Conservation (phyloP, 2,113 vertebrate genomes). For the Pholis gunnellus region DNA sequence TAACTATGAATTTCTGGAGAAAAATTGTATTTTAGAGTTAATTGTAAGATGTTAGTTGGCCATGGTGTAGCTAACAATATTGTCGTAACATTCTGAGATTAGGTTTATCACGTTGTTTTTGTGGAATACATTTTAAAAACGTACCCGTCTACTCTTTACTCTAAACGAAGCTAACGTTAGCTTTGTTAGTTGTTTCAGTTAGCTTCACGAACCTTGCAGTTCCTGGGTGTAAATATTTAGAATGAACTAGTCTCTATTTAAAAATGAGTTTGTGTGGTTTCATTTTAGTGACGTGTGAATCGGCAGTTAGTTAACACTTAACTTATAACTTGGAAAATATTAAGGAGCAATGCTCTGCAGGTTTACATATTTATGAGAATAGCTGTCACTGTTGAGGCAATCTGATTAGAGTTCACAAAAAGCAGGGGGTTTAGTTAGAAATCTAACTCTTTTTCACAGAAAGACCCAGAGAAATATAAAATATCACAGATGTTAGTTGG, state of each 20-base stretch:
- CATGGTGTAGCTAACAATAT: neutral
- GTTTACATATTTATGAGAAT: neutral
- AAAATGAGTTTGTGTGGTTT: neutral
- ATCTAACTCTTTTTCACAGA: neutral
- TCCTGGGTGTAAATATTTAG: neutral
- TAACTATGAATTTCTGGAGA: neutral
- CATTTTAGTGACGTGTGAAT: too few species aligned
- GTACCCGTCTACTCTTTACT: neutral
- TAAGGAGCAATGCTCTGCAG: neutral
- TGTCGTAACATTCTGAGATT: neutral
- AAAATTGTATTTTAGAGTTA: neutral
- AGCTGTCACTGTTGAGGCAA: neutral
- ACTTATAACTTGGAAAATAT: neutral
- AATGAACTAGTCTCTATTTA: neutral
- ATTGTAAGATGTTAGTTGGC: too few species aligned
- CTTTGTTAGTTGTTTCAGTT: neutral
- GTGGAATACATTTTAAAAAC: neutral
- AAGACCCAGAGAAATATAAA: neutral
- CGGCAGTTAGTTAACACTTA: neutral
- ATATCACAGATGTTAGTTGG: neutral
- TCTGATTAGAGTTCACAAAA: neutral
- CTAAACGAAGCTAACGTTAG: neutral
- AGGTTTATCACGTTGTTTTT: neutral
- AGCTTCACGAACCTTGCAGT: neutral
- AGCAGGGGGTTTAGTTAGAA: neutral